phyloP scores from a whole-genome alignment of 2,113 vertebrate species.

The Ovis aries region ARS-UI_Ramb_v3.0 NC_056062.1:3312001-3312500 shows the following conservation, averaged over 20 bases:
- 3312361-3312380: neutral
- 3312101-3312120: neutral
- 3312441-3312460: slow-evolving; percentile 8
- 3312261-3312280: neutral
- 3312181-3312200: neutral
- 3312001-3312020: neutral
- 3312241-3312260: neutral
- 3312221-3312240: neutral
- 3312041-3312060: neutral
- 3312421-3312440: neutral
- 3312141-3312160: neutral
- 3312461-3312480: neutral
- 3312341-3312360: neutral
- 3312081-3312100: neutral
- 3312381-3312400: neutral
- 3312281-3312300: neutral
- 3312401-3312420: neutral
- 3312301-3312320: neutral
- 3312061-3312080: neutral
- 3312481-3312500: neutral
- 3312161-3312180: neutral
- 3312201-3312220: neutral
- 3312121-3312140: rapidly evolving
- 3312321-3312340: neutral
- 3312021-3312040: neutral